Evolutionary conservation across 2,888 invertebrate species (phyloP).

Genomic region (Boloria selene): DNA sequence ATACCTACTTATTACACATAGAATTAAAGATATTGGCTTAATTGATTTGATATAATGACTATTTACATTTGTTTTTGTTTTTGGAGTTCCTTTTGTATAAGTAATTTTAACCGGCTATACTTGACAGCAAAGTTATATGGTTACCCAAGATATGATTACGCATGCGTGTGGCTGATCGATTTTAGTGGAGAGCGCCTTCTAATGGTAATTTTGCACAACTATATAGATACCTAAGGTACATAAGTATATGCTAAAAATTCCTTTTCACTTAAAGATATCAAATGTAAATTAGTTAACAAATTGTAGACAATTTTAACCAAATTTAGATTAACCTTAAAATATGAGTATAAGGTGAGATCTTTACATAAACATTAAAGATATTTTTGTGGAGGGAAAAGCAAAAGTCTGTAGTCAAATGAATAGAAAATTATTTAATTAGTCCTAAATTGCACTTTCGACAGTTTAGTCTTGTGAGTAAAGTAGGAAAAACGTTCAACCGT

Average conservation of each 20-base stretch:
- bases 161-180: conserved; percentile 72
- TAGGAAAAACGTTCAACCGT: no score
- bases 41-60: neutral
- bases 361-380: no score
- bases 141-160: conserved; percentile 48
- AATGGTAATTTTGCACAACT: neutral
- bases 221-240: neutral
- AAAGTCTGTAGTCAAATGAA: no score
- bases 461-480: no score
- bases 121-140: conserved; percentile 52
- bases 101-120: conserved; percentile 51
- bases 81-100: conserved; percentile 44
- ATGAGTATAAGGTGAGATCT: no score
- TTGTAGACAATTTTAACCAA: no score
- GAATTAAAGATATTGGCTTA: neutral
- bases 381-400: no score
- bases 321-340: no score
- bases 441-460: no score
- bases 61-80: conserved; percentile 29
- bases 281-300: no score
- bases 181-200: conserved; percentile 55
- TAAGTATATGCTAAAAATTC: neutral
- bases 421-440: no score
- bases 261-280: neutral
- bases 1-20: neutral